phyloP scores from a whole-genome alignment of 2,113 vertebrate species.

The Triplophysa dalaica region DNA sequence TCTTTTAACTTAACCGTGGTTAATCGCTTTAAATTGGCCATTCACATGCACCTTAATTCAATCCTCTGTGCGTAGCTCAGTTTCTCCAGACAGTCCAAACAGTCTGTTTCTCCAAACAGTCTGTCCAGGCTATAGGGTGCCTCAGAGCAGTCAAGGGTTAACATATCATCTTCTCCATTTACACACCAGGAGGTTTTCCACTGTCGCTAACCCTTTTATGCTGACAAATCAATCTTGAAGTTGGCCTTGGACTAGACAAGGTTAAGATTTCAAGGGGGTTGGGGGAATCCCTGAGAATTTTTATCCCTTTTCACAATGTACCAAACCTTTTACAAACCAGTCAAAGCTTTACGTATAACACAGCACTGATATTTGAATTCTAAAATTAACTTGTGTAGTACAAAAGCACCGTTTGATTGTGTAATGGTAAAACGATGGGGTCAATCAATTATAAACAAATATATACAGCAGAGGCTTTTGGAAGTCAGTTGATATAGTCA shows the following conservation, averaged over 20 bases:
- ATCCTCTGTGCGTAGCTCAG: constrained; percentile 44
- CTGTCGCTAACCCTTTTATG: constrained; percentile 21
- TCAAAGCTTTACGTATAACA: neutral
- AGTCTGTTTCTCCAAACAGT: constrained; percentile 60
- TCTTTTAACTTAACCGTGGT: neutral
- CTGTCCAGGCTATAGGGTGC: constrained; percentile 43
- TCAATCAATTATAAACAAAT: neutral
- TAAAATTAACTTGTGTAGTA: neutral
- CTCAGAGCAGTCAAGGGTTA: constrained; percentile 47
- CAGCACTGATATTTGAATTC: neutral
- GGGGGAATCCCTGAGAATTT: neutral
- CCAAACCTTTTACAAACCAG: no score
- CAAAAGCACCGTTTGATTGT: no score
- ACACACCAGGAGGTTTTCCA: constrained; percentile 48
- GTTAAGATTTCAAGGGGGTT: constrained; percentile 8
- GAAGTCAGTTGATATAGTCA: constrained; percentile 90
- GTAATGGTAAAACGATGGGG: neutral
- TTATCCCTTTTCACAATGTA: neutral
- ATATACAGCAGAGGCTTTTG: neutral
- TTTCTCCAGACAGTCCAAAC: constrained; percentile 69
- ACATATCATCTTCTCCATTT: constrained; percentile 62
- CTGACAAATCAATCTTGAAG: constrained; percentile 4
- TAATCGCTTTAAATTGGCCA: neutral
- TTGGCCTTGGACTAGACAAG: neutral
- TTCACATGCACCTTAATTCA: neutral